Evolutionary conservation across 1,140 invertebrate species (phyloP).

Genomic region (Neotoxoptera formosana): DNA sequence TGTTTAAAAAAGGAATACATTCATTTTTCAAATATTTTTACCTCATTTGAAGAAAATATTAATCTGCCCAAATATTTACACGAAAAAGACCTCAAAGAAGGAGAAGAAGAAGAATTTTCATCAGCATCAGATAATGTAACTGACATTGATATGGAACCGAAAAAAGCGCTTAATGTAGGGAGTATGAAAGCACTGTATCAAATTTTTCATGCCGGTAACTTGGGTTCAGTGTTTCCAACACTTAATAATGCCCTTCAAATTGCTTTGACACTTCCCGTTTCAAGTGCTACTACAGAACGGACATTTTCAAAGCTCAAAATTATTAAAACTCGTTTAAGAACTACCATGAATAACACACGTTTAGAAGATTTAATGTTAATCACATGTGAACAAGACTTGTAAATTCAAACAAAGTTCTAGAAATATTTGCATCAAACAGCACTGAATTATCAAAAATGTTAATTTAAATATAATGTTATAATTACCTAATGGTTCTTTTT

Average conservation of each 20-base stretch:
- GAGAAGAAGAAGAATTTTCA: neutral
- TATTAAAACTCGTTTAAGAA: constrained; percentile 13
- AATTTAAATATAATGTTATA: constrained; percentile 21
- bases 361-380: constrained; percentile 19
- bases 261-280: neutral
- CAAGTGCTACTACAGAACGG: neutral
- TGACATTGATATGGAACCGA: neutral
- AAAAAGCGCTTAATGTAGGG: neutral
- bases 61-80: constrained; percentile 16
- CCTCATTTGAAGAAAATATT: constrained; percentile 11
- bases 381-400: neutral
- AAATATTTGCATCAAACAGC: neutral
- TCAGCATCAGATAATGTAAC: neutral
- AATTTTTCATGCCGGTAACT: constrained; percentile 10
- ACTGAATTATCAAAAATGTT: neutral
- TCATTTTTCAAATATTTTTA: constrained; percentile 15
- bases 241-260: constrained; percentile 22
- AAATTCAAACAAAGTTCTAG: constrained; percentile 3
- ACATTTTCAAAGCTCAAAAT: constrained; percentile 25
- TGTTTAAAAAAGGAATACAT: neutral
- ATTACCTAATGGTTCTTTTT: neutral
- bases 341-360: neutral
- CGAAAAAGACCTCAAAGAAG: neutral
- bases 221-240: constrained; percentile 27
- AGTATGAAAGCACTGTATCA: constrained; percentile 1